phyloP scores from a whole-genome alignment of 2,888 invertebrate species.

The Exephanes ischioxanthus region DNA sequence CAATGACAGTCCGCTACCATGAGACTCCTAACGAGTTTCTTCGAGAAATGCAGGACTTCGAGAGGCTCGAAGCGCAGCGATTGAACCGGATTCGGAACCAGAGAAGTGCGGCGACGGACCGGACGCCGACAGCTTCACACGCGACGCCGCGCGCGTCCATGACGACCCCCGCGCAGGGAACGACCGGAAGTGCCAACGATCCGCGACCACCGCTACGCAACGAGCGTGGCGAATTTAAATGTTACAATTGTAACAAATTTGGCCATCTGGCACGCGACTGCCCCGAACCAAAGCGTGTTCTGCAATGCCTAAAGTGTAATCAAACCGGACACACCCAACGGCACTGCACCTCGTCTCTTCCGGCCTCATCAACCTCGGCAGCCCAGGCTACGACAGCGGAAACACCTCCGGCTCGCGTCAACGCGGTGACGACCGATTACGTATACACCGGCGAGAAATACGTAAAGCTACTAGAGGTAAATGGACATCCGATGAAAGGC shows the following conservation, averaged over 20 bases:
- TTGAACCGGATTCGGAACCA: neutral
- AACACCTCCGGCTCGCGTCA: neutral
- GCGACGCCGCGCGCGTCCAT: neutral
- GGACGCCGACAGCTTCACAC: neutral
- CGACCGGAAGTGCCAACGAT: too few relatives aligned
- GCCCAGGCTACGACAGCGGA: neutral
- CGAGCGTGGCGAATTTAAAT: too few relatives aligned
- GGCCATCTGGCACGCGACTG: too few relatives aligned
- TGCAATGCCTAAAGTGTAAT: neutral
- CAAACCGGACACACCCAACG: too few relatives aligned
- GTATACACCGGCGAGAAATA: neutral
- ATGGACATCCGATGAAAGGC: conserved; percentile 25
- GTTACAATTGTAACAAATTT: too few relatives aligned
- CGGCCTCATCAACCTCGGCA: neutral
- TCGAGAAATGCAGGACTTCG: neutral
- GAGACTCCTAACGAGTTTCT: neutral
- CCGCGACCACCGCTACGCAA: neutral
- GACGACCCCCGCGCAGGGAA: neutral
- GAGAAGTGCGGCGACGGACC: neutral
- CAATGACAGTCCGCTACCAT: neutral
- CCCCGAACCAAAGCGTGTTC: too few relatives aligned
- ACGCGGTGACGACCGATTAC: neutral
- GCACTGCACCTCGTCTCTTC: neutral
- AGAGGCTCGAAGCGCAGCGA: neutral
- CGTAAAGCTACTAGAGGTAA: conserved; percentile 24